Evolutionary conservation across 2,113 vertebrate genomes (phyloP), one percentile per base, ranked within the genome.

Genomic region (Odobenus rosmarus): DNA sequence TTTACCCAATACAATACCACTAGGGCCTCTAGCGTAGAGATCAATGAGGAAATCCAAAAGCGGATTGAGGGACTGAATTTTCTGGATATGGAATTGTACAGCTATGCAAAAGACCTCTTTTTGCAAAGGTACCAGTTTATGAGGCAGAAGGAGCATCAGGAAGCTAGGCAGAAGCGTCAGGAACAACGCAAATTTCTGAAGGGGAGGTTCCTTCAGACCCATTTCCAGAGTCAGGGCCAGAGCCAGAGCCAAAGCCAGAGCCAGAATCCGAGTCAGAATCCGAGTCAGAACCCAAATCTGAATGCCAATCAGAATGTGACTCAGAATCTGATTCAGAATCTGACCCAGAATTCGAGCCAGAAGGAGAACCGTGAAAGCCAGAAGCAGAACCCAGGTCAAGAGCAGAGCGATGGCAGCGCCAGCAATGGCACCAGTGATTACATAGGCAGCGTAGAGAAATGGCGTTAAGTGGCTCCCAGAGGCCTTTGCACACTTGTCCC

Each of bases 1-100:
- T 99, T 99, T 99, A 99, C 99, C 0, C 99, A 99, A 98, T 99
- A 99, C 90, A 99, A 99, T 1, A 99, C 99, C 98, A 99, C 99
- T 33, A 99, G 99, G 26, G 99, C 99, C 49, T 99, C 99, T 97
- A 99, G 99, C 1, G 99, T 99, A 55, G 99, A 99, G 82, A 99
- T 99, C 67, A 99, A 99, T 7, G 36, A 97, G 42, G 99, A 99
- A 96, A 99, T 99, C 33, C 99, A 99, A 98, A 98, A 98, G 95
- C 99, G 98, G 76, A 99, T 99, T 18, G 99, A 99, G 93, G 98
- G 98, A 94, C 99, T 99, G 62, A 99, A 99, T 98, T 99, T 98
- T 98, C 99, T 99, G 99, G 99, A 99, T 91, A 98, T 99, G 97
- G 99, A 99, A 95, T 98, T 99, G 97, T 99, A 99, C 13, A 99